Evolutionary conservation across 2,888 invertebrate species (phyloP).

Genomic region (Synanthedon tipuliformis): DNA sequence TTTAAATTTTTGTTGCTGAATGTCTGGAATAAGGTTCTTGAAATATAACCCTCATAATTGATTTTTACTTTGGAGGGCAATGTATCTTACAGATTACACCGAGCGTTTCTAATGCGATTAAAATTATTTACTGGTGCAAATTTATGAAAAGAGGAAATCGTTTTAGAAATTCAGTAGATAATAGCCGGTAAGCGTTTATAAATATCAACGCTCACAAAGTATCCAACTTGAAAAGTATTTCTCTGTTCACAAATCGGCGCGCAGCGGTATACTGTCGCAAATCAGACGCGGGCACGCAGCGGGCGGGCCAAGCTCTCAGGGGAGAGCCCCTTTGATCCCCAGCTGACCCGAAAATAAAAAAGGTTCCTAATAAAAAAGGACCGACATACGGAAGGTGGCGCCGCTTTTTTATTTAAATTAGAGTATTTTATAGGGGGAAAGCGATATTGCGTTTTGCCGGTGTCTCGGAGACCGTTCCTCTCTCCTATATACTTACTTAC

Average conservation of each 20-base stretch:
- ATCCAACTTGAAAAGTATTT: slow-evolving; percentile 59
- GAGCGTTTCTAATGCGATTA: no score
- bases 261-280: slow-evolving; percentile 56
- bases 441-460: slow-evolving; percentile 67
- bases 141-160: slow-evolving; percentile 25
- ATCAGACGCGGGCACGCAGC: slow-evolving; percentile 47
- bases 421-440: slow-evolving; percentile 69
- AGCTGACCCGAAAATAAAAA: slow-evolving; percentile 71
- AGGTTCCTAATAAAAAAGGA: slow-evolving; percentile 69
- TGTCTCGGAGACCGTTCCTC: slow-evolving; percentile 55
- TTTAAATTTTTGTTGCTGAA: no score
- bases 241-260: slow-evolving; percentile 67
- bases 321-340: slow-evolving; percentile 68
- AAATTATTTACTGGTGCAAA: no score
- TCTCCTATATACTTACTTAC: slow-evolving; percentile 22
- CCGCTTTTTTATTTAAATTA: slow-evolving; percentile 71
- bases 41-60: no score
- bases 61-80: no score
- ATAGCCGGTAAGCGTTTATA: slow-evolving; percentile 58
- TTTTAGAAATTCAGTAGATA: slow-evolving; percentile 11
- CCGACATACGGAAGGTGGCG: slow-evolving; percentile 71
- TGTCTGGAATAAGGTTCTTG: no score
- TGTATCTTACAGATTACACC: no score
- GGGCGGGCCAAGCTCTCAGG: slow-evolving; percentile 36
- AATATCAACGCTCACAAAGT: slow-evolving; percentile 56